These are phyloP conservation scores for Lithophane leautieri DNA, from an alignment of 2,888 invertebrate genomes.

Conservation along the genomic window DNA sequence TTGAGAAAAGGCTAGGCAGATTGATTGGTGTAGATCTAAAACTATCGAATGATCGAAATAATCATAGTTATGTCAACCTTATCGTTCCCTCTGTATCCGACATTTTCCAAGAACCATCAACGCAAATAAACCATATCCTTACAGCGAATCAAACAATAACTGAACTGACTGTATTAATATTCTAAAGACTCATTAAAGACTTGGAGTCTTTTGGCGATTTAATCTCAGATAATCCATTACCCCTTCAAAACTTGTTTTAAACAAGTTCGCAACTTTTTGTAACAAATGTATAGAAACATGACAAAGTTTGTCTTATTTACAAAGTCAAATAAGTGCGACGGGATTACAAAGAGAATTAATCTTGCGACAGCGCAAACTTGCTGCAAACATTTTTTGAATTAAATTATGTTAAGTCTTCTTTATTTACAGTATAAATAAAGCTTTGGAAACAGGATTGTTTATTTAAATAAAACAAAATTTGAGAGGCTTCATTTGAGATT, in stretches of 20 bases:
- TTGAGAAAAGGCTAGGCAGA: too few species aligned
- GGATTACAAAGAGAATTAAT: constrained; percentile 40
- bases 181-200: constrained; percentile 1
- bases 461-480: constrained; percentile 21
- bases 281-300: constrained; percentile 27
- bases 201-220: constrained; percentile 15
- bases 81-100: not conserved
- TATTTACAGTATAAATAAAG: constrained; percentile 30
- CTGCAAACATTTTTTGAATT: constrained; percentile 24
- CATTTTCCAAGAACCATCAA: not conserved
- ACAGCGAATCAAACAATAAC: constrained; percentile 12
- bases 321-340: constrained; percentile 41
- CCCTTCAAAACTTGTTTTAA: constrained; percentile 45
- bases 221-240: constrained; percentile 44
- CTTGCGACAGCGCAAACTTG: not conserved
- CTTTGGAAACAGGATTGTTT: constrained; percentile 13
- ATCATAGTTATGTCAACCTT: not conserved
- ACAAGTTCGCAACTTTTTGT: constrained; percentile 41
- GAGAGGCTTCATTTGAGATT: not conserved
- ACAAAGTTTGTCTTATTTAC: constrained; percentile 27
- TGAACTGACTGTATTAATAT: constrained; percentile 31
- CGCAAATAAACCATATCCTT: not conserved
- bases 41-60: too few species aligned
- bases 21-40: not conserved
- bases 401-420: constrained; percentile 24